Percentiles rank a stretch among this genome's conserved stretches.
These are phyloP conservation scores for Batillaria attramentaria DNA, from an alignment of 1,140 invertebrate species.

Conservation along the genomic window DNA sequence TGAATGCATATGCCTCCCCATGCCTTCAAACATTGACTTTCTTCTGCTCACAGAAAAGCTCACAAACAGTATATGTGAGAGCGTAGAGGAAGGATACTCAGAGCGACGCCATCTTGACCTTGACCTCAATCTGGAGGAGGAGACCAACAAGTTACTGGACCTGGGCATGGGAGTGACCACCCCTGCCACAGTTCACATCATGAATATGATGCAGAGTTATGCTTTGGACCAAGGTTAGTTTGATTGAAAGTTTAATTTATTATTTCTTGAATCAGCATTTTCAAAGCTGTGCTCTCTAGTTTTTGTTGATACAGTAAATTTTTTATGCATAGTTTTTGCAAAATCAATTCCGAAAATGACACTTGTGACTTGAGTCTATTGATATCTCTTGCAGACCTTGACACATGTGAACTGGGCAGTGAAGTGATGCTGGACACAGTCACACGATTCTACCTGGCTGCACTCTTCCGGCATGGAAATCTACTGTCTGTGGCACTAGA, in stretches of 20 bases:
- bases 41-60: conserved; percentile 55
- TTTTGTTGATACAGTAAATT: neutral
- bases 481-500: conserved; percentile 46
- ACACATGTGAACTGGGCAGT: conserved; percentile 71
- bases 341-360: neutral
- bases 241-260: conserved; percentile 13
- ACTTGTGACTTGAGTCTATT: neutral
- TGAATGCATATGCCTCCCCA: no score
- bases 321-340: neutral
- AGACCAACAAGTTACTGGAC: conserved; percentile 55
- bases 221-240: conserved; percentile 62
- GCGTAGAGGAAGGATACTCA: conserved; percentile 32
- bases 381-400: conserved; percentile 71
- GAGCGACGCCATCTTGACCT: conserved; percentile 39
- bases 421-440: conserved; percentile 73
- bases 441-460: conserved; percentile 74
- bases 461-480: conserved; percentile 75
- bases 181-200: conserved; percentile 48
- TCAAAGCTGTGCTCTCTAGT: no score
- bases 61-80: conserved; percentile 41
- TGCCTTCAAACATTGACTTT: no score
- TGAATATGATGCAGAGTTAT: conserved; percentile 62
- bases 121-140: conserved; percentile 49
- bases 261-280: neutral
- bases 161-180: conserved; percentile 55